Evolutionary conservation across 2,113 vertebrate genomes (phyloP).

Genomic region (Cyphomyrus discorhynchus): DNA sequence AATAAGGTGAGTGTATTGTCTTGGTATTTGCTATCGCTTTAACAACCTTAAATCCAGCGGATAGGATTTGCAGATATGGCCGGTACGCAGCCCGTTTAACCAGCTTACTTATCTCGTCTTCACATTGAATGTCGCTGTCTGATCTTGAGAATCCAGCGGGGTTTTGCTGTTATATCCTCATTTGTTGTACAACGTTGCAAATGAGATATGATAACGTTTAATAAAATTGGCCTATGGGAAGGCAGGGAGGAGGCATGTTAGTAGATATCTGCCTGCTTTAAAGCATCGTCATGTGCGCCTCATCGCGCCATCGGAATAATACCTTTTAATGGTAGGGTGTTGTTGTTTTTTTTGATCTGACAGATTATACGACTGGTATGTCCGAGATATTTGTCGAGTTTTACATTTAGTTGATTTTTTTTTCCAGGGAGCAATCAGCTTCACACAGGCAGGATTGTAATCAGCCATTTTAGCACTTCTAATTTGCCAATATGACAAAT

Average conservation of each 20-base stretch:
- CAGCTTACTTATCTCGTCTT: not conserved
- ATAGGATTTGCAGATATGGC: slow-evolving; percentile 16
- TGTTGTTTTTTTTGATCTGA: not conserved
- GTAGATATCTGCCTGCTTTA: not conserved
- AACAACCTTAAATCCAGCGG: not conserved
- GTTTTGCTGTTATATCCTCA: not conserved
- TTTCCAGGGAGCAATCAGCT: not conserved
- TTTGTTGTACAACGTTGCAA: not conserved
- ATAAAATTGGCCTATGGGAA: not conserved
- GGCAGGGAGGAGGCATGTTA: not conserved
- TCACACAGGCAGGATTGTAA: not conserved
- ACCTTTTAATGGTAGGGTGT: not conserved
- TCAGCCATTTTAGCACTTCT: not conserved
- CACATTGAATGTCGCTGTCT: not conserved
- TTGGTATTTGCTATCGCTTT: not conserved
- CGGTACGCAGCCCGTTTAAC: not conserved
- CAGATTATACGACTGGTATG: not conserved
- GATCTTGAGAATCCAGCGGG: not conserved
- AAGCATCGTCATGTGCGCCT: not conserved
- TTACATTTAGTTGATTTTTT: not conserved
- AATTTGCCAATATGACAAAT: not conserved
- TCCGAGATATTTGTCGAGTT: not conserved
- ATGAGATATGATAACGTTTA: not conserved
- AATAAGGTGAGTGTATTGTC: slow-evolving; percentile 20
- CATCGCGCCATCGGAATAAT: not conserved